Evolutionary conservation across 2,888 invertebrate species (phyloP), one percentile per base, ranked within the genome.

Genomic region (Drosophila suboccidentalis): DNA sequence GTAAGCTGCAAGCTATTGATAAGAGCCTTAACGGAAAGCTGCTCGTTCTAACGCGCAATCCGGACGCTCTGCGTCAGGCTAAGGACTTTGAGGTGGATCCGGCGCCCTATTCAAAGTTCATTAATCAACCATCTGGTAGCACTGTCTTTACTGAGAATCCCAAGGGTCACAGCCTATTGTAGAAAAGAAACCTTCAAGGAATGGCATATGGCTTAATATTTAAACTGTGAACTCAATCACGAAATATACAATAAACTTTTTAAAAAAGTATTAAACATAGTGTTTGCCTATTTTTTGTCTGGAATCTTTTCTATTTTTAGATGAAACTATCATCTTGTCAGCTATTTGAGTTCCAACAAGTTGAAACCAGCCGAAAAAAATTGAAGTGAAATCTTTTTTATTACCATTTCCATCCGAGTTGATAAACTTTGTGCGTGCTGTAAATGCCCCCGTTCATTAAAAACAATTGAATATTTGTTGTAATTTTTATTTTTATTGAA

Each of bases 101-200:
- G 10, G 58, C 78, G 17, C 91, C 91, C 0, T 91, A 72, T 57
- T 90, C 91, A n/a, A 91, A 82, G 62, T 91, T 90, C 53, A 50
- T 74, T 1, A 82, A 87, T 50, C 71, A 85, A 11, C 70, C 73
- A 26, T 54, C 82, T 34, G 88, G 86, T n/a, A 67, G 50, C 15
- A 84, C 86, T 1, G 13, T 80, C 34, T 90, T 90, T n/a, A 80
- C 76, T 1, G 90, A 91, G 70, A 90, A 90, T 77, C 91, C 90
- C 0, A 53, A 74, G 58, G 89, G 90, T 15, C 38, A 57, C 17
- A 63, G 43, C 15, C 64, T 82, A 36, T 29, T 64, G 51, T 79
- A 67, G 63, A 11, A 5, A 22, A 8, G 3, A 9, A n/a, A 59
- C 22, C 13, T 50, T 19, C 34, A 29, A n/a, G 8, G 5, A 15